phyloP scores from a whole-genome alignment of 1,140 invertebrate species.

The Nymphalis io region DNA sequence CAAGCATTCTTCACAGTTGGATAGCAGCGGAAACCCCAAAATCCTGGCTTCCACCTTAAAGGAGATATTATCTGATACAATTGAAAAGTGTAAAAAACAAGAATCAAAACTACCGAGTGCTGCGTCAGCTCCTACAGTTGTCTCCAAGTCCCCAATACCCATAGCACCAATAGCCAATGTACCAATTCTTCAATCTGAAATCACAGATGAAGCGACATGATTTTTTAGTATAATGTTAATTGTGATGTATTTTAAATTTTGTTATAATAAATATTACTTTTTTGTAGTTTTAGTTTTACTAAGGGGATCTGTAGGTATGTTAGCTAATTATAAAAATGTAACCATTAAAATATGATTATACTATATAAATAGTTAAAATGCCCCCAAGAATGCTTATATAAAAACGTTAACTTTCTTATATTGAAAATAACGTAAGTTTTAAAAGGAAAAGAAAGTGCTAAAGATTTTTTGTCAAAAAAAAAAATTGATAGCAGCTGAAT shows the following conservation, averaged over 20 bases:
- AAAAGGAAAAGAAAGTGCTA: too few relatives aligned
- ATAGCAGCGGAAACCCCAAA: conserved; percentile 64
- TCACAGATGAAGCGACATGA: conserved; percentile 35
- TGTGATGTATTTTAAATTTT: conserved; percentile 52
- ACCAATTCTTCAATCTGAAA: conserved; percentile 14
- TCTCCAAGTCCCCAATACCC: conserved; percentile 21
- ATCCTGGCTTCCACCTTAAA: conserved; percentile 62
- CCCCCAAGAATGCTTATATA: too few relatives aligned
- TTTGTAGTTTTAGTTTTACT: neutral
- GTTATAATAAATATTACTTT: conserved; percentile 47
- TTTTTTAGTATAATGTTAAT: conserved; percentile 41
- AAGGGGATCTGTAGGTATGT: too few relatives aligned
- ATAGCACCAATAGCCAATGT: conserved; percentile 12
- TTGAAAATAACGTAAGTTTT: too few relatives aligned
- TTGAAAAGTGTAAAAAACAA: conserved; percentile 49
- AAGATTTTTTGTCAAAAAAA: too few relatives aligned
- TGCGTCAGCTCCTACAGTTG: conserved; percentile 49
- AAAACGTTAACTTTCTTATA: too few relatives aligned
- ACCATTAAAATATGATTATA: too few relatives aligned
- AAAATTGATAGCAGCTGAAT: neutral
- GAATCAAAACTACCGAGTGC: conserved; percentile 37
- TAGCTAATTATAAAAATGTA: too few relatives aligned
- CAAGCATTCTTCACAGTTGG: conserved; percentile 48
- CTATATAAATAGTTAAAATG: too few relatives aligned
- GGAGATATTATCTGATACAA: conserved; percentile 68